phyloP scores from a whole-genome alignment of 2,797 vertebrate genomes.

The Uromys caudimaculatus region DNA sequence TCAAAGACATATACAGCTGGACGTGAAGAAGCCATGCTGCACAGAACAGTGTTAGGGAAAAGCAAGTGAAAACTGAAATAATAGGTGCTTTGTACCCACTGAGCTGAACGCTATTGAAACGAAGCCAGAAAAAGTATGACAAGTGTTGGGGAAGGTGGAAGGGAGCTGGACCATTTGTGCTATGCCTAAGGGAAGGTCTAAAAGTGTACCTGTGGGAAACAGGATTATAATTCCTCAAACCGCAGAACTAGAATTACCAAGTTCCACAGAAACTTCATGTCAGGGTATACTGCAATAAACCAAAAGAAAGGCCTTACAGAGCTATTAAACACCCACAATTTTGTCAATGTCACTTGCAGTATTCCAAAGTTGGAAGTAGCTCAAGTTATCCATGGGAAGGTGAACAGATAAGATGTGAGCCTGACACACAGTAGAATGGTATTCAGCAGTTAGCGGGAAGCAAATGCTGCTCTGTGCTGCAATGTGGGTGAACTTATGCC shows the following conservation, averaged over 20 bases:
- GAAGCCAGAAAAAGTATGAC: background rate
- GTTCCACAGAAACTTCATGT: background rate
- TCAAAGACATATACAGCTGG: background rate
- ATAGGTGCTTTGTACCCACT: background rate
- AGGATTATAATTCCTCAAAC: background rate
- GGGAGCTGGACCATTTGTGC: background rate
- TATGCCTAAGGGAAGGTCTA: background rate
- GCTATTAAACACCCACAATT: background rate
- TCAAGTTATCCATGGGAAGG: background rate
- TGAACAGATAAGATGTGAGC: no score
- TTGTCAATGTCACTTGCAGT: background rate
- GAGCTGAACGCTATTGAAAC: background rate
- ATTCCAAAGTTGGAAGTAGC: background rate
- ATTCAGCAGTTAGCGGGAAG: background rate
- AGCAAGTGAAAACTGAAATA: background rate
- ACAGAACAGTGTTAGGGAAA: background rate
- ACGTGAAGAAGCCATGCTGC: background rate
- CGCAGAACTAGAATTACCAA: background rate
- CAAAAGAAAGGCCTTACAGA: background rate
- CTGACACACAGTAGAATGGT: background rate
- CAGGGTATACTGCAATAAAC: background rate
- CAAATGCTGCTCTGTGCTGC: background rate
- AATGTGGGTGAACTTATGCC: background rate
- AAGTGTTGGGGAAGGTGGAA: background rate
- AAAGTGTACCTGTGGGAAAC: background rate